Percentiles rank a stretch among this genome's conserved stretches.
These are phyloP conservation scores for Epinotia brunnichana DNA, from an alignment of 2,888 invertebrate species.

Conservation along the genomic window DNA sequence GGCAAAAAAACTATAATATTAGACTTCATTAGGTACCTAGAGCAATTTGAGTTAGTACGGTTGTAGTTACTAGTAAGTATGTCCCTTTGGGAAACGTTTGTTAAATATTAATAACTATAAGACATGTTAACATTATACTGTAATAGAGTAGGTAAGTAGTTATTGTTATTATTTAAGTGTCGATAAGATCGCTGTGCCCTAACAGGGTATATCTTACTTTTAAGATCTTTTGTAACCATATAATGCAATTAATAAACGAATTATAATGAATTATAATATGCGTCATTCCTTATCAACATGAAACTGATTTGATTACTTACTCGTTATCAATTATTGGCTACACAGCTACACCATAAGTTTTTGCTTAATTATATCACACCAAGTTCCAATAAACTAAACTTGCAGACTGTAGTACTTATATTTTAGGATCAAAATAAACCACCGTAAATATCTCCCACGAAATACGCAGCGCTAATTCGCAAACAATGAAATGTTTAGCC, in stretches of 20 bases:
- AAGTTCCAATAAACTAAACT: not conserved
- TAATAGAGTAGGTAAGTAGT: too few species aligned
- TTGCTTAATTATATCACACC: not conserved
- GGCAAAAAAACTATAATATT: not conserved
- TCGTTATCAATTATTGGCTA: not conserved
- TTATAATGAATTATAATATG: too few species aligned
- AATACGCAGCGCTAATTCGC: not conserved
- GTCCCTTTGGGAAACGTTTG: not conserved
- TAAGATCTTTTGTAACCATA: too few species aligned
- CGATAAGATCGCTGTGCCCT: too few species aligned
- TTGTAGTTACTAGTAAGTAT: not conserved
- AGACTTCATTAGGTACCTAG: too few species aligned
- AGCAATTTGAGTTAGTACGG: too few species aligned
- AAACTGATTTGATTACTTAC: not conserved
- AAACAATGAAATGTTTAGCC: constrained; percentile 46
- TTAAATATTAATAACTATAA: not conserved
- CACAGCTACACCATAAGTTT: not conserved
- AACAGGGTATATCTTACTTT: too few species aligned
- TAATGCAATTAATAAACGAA: too few species aligned
- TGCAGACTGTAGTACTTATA: not conserved
- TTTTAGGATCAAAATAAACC: not conserved
- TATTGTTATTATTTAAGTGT: too few species aligned
- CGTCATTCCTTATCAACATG: constrained; percentile 6
- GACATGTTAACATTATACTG: too few species aligned
- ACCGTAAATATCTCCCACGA: not conserved